Base-by-base conservation (phyloP, 2,797 vertebrate genomes). In the Notamacropus eugenii region DNA sequence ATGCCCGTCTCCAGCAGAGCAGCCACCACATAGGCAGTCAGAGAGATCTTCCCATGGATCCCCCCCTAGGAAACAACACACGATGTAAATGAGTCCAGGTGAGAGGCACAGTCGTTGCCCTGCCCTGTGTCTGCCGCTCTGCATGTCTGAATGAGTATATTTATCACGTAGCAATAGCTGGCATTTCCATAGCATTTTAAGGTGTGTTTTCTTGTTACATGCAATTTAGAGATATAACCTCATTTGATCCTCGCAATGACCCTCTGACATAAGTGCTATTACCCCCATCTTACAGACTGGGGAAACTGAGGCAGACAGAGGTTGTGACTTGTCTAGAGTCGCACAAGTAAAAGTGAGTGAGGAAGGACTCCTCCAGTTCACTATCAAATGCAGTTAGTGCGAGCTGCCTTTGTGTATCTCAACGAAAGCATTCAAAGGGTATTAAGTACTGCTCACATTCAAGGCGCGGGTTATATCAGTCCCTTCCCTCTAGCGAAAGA, bases 1-100 rank as follows among this genome's bases (percentile, higher is more conserved):
- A 99, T 99, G n/a, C 99, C 99, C 0, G 99, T 99, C 98, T 99
- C 99, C 98, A 99, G 98, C 8, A 99, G 99, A 96, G 99, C 99
- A 13, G 99, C 99, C 90, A 99, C 99, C 97, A 99, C 99, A 52
- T 99, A 99, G 1, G 99, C 99, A 3, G 99, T 99, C 92, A 99
- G 98, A 0, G 99, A 99, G 95, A 99, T 99, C 97, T 99, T 99
- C 57, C 99, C 99, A 14, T 99, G 99, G 98, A 99, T 99, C 56
- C 99, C 99, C 97, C 99, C 99, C 99, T 99, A 98, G 52, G 96
- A 92, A 40, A 54, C 91, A 98, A 98, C 50, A 95, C 95, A 91
- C 1, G 59, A 50, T 27, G 3, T n/a, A 97, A 94, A 11, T 92
- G 92, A 95, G 22, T 31, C 16, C 0, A 1, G 46, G 93, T 92